Evolutionary conservation across 1,140 invertebrate genomes (phyloP), one percentile per base, ranked within the genome.

Genomic region (Hermetia illucens): DNA sequence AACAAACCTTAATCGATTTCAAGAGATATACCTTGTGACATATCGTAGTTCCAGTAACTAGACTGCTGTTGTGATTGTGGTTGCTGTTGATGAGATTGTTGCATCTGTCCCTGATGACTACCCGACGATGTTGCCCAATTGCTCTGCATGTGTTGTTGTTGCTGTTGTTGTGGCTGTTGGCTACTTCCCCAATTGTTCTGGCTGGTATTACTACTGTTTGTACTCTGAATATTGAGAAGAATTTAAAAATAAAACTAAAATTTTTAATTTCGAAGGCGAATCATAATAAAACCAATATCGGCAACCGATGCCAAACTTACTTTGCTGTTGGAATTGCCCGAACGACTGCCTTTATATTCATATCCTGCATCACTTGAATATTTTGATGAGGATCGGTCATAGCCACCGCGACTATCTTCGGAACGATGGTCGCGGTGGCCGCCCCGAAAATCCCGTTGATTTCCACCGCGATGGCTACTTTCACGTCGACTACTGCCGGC

Each of bases 331-430:
- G 24, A 9, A 13, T 27, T 27, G 8, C 24, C 24, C 13, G 24
- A 9, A 9, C 25, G 32, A 32, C 13, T 53, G 44, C 53, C 54
- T 44, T 56, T 53, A 34, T 56, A 51, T 41, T 50, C 52, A 36
- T 57, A 54, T 41, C 46, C 41, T 16, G 39, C 49, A 9, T 43
- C 38, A 25, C 36, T 43, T 32, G 44, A 40, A 30, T 46, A 39
- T 34, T 44, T 55, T 19, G 44, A 46, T 44, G 50, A 49, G 46
- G 54, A 55, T 38, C 54, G 50, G 49, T 57, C 54, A 57, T 55
- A 58, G 55, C 55, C 53, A 59, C 56, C 53, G 53, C 56, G 56
- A 59, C 53, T 59, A 59, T 58, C 56, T 59, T 55, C 54, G 24
- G 30, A 31, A 54, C 52, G 55, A 51, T 49, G 58, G 56, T 59